phyloP scores from a whole-genome alignment of 2,888 invertebrate species.

The Meloe dianella region DNA sequence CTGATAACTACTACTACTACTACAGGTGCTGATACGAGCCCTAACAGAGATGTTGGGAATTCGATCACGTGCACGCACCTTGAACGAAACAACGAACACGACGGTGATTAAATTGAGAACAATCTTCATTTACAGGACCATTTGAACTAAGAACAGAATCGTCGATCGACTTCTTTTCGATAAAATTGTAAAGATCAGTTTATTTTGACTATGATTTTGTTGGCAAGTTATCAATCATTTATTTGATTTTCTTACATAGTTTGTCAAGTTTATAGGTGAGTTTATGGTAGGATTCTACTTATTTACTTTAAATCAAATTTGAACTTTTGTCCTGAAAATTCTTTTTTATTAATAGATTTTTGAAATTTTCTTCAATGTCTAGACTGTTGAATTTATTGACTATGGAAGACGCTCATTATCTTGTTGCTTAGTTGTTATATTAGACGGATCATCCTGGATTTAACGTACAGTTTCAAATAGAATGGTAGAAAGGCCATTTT shows the following conservation, averaged over 20 bases:
- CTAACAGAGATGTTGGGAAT: constrained; percentile 49
- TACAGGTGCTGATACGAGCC: constrained; percentile 49
- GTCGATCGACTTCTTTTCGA: background rate
- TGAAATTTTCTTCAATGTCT: no score
- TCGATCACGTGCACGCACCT: constrained; percentile 52
- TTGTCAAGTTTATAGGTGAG: constrained; percentile 1
- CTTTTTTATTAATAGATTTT: no score
- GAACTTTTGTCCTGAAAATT: background rate
- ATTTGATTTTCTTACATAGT: background rate
- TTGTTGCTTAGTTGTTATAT: no score
- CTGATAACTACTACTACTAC: constrained; percentile 36
- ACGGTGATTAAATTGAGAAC: constrained; percentile 42
- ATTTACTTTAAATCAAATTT: background rate
- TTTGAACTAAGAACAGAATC: background rate
- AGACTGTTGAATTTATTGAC: no score
- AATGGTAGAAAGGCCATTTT: no score
- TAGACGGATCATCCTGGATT: no score
- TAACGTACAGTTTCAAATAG: no score
- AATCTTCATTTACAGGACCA: constrained; percentile 32
- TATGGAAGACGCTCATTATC: background rate
- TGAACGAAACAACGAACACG: constrained; percentile 43
- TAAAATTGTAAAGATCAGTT: background rate
- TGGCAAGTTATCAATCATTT: constrained; percentile 6
- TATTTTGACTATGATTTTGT: background rate
- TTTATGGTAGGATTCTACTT: background rate